A percentile compares a stretch with the other conserved stretches of the same genome.
Conservation (phyloP, 2,113 vertebrate species). For the Calyptomena viridis region DNA sequence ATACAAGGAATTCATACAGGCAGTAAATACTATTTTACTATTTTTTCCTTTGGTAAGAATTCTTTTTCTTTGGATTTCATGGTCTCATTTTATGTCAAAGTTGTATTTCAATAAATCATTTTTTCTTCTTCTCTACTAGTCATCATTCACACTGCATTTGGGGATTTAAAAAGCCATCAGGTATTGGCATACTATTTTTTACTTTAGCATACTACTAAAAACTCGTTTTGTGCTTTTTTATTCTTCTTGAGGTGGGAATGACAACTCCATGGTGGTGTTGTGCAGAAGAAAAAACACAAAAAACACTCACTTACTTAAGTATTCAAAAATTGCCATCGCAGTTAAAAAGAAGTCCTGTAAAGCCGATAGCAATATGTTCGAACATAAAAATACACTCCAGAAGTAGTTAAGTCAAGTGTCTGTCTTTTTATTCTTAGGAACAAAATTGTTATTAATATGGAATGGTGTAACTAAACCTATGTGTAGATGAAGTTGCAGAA, state of each 20-base stretch:
- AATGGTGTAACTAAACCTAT: not conserved
- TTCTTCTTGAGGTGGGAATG: constrained; percentile 29
- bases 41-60: not conserved
- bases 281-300: not conserved
- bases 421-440: constrained; percentile 67
- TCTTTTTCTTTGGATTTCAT: not conserved
- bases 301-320: not conserved
- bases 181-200: constrained; percentile 36
- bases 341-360: constrained; percentile 42
- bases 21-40: not conserved
- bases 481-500: not conserved
- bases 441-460: constrained; percentile 5
- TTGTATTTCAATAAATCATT: constrained; percentile 27
- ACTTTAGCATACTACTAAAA: constrained; percentile 28
- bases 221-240: constrained; percentile 15
- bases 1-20: not conserved
- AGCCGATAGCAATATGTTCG: constrained; percentile 38
- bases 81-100: not conserved
- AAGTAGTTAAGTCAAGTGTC: constrained; percentile 58
- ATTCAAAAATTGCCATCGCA: not conserved
- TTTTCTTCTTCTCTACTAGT: constrained; percentile 40
- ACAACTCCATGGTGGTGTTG: not conserved
- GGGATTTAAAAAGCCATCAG: constrained; percentile 39
- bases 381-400: constrained; percentile 16
- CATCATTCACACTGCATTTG: constrained; percentile 14